Evolutionary conservation across 2,888 invertebrate genomes (phyloP).

Genomic region (Griposia aprilina): DNA sequence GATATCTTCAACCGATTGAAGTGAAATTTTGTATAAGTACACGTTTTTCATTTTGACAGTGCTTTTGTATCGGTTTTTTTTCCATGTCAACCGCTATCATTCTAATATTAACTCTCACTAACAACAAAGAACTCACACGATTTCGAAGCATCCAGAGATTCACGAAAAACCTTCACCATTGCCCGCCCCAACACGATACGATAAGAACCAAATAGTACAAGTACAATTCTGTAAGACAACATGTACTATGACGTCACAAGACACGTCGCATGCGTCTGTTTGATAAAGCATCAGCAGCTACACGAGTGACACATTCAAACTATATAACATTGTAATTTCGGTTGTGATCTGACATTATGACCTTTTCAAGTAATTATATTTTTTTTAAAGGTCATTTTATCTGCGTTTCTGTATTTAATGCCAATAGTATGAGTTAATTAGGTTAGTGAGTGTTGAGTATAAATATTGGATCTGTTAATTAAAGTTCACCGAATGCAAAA

Average conservation of each 20-base stretch:
- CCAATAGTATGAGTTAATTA: constrained; percentile 26
- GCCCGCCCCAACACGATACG: constrained; percentile 7
- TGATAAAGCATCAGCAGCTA: constrained; percentile 38
- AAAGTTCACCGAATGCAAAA: background rate
- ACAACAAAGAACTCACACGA: background rate
- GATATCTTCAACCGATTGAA: too few relatives aligned
- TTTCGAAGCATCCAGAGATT: background rate
- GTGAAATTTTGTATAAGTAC: too few relatives aligned
- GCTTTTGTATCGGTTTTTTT: background rate
- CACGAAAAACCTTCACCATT: constrained; percentile 35
- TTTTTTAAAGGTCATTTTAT: constrained; percentile 20
- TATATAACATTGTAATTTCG: constrained; percentile 4
- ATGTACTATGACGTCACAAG: constrained; percentile 24
- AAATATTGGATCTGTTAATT: background rate
- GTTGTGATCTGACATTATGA: constrained; percentile 11
- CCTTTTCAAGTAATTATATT: constrained; percentile 41
- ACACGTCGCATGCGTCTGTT: constrained; percentile 5
- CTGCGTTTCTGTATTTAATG: constrained; percentile 25
- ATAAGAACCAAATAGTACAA: constrained; percentile 33
- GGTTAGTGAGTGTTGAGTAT: constrained; percentile 9
- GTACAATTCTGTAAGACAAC: background rate
- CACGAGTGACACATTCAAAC: constrained; percentile 34
- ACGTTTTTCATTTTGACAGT: background rate
- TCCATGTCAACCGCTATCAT: too few relatives aligned
- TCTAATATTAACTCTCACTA: background rate